Base-by-base conservation (phyloP, 2,797 vertebrate species). In the Sebastes flavidus region DNA sequence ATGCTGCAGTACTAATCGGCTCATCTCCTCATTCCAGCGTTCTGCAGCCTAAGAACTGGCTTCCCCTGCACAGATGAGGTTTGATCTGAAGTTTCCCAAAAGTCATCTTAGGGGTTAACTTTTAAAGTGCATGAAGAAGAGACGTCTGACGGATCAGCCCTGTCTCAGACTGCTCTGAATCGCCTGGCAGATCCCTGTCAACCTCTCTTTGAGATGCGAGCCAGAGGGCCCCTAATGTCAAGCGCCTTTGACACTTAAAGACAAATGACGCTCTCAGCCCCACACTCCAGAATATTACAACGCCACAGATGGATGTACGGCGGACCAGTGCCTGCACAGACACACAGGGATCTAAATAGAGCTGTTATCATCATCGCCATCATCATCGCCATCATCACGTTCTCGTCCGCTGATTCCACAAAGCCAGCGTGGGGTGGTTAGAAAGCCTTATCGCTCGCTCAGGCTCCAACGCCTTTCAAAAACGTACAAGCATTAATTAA, bases 401-500 rank as follows among this genome's bases (percentile, higher is more conserved):
- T 89, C 67, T 76, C 32, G 75, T 91, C 62, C 65, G 71, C 29
- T 65, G 82, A 73, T 46, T 85, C 49, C 75, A 76, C 74, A 87
- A 66, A 30, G 32, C 54, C 61, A 89, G 72, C 49, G 58, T 32
- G 73, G 30, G 20, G 68, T 82, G 59, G 61, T 88, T 84, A 52
- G 65, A 78, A 78, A 93, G 77, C 32, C 75, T 81, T 85, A 84
- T 87, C 70, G 13, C 75, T 75, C 3, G 76, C 69, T 24, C 83
- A 77, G 55, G 85, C 80, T 34, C 49, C 16, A 3, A 22, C 77
- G 18, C 77, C 89, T 90, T 89, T 87, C 89, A 49, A 78, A 24
- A 91, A 77, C 14, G 73, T 83, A 81, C 87, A 92, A 89, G 86
- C 84, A 89, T 95, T 93, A 95, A 94, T 95, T 94, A 94, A 82